These are phyloP conservation scores for Cyclina sinensis DNA, from an alignment of 1,140 invertebrate species.

Conservation along the genomic window DNA sequence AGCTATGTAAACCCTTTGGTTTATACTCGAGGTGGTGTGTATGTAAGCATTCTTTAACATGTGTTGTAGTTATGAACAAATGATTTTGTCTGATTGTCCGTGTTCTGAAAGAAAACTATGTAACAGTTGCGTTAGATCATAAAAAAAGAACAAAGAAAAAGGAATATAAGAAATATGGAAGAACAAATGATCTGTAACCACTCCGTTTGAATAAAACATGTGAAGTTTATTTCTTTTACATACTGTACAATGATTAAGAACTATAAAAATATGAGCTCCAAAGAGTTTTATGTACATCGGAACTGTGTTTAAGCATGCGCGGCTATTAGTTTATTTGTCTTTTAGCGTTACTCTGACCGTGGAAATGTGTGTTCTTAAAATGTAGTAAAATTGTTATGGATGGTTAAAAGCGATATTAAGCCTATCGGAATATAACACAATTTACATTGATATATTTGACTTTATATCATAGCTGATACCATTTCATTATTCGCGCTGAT, in stretches of 20 bases:
- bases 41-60: not conserved
- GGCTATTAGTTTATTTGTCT: slow-evolving; percentile 69
- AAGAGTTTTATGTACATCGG: slow-evolving; percentile 65
- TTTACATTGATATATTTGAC: slow-evolving; percentile 68
- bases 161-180: slow-evolving; percentile 10
- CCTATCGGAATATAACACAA: slow-evolving; percentile 61
- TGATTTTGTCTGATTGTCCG: too few relatives aligned
- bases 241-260: slow-evolving; percentile 62
- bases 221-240: slow-evolving; percentile 68
- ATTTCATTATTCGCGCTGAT: slow-evolving; percentile 63
- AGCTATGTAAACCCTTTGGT: not conserved
- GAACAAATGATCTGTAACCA: slow-evolving; percentile 32
- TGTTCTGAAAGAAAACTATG: not conserved
- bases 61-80: slow-evolving; percentile 8
- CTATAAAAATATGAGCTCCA: slow-evolving; percentile 66
- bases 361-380: slow-evolving; percentile 68
- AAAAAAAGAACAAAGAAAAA: slow-evolving; percentile 58
- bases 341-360: slow-evolving; percentile 46
- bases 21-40: not conserved
- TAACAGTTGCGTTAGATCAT: slow-evolving; percentile 57
- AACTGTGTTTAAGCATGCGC: slow-evolving; percentile 55
- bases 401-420: slow-evolving; percentile 65
- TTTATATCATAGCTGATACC: slow-evolving; percentile 52
- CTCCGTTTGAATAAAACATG: slow-evolving; percentile 59
- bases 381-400: slow-evolving; percentile 68